Evolutionary conservation across 2,797 vertebrate species (phyloP).

Genomic region (Brachyrhaphis roseni): DNA sequence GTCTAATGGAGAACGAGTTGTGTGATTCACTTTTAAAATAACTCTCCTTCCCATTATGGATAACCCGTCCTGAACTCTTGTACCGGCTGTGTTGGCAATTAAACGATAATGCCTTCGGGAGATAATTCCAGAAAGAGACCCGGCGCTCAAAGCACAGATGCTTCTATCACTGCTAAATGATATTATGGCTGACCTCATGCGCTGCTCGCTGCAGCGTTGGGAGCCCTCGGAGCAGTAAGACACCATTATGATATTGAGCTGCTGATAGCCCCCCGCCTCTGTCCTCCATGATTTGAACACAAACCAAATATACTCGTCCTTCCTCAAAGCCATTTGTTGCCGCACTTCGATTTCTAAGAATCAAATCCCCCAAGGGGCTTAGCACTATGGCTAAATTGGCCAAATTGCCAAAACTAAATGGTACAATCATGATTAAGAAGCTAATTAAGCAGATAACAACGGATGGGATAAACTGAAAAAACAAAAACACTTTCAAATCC

Average conservation of each 20-base stretch:
- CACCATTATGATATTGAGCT: conserved; percentile 74
- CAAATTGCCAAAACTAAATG: conserved; percentile 74
- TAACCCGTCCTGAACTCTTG: conserved; percentile 62
- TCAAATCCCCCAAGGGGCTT: conserved; percentile 50
- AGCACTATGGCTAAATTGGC: conserved; percentile 63
- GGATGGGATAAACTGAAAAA: conserved; percentile 19
- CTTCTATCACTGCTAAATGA: conserved; percentile 65
- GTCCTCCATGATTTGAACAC: conserved; percentile 21
- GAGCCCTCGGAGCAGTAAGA: conserved; percentile 66
- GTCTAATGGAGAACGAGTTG: conserved; percentile 55
- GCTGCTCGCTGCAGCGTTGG: conserved; percentile 37
- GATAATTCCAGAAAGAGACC: conserved; percentile 29
- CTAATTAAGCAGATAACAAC: conserved; percentile 67
- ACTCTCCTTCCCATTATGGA: conserved; percentile 49
- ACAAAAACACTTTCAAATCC: conserved; percentile 19
- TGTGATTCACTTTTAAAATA: conserved; percentile 45
- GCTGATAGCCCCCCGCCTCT: conserved; percentile 24
- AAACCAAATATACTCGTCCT: conserved; percentile 18
- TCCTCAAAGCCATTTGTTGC: conserved; percentile 26
- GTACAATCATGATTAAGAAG: conserved; percentile 52
- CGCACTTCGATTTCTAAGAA: conserved; percentile 34
- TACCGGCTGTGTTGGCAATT: conserved; percentile 69
- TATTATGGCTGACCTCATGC: conserved; percentile 64
- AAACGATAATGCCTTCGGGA: conserved; percentile 65
- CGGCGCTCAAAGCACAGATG: conserved; percentile 49